phyloP scores from a whole-genome alignment of 2,797 vertebrate species.

The Rhodeus uyekii region DNA sequence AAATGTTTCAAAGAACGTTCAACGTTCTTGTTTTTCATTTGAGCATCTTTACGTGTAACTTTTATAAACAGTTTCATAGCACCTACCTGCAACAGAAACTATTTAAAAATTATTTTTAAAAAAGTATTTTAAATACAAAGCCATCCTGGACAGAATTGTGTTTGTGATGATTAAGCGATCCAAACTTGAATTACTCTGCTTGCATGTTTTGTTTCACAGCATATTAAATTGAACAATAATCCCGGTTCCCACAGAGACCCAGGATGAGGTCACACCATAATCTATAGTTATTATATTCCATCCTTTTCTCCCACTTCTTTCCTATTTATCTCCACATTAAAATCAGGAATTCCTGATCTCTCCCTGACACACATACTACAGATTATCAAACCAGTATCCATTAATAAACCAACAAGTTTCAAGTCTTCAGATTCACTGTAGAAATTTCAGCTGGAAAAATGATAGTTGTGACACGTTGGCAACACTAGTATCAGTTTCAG shows the following conservation, averaged over 20 bases:
- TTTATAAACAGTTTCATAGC: not conserved
- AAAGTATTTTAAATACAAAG: not conserved
- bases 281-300: slow-evolving; percentile 11
- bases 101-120: no score
- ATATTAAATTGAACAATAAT: not conserved
- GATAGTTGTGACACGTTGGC: not conserved
- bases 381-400: not conserved
- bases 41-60: not conserved
- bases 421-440: not conserved
- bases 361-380: not conserved
- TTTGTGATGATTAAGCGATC: no score
- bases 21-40: not conserved
- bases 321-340: not conserved
- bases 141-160: not conserved
- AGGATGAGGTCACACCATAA: not conserved
- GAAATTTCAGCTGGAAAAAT: not conserved
- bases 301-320: not conserved
- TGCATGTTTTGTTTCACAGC: not conserved
- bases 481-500: slow-evolving; percentile 33
- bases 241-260: no score
- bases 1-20: no score
- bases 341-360: not conserved
- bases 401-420: not conserved
- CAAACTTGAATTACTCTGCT: no score
- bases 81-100: no score